phyloP scores from a whole-genome alignment of 2,797 vertebrate species.

The Pangasius krempfi region DNA sequence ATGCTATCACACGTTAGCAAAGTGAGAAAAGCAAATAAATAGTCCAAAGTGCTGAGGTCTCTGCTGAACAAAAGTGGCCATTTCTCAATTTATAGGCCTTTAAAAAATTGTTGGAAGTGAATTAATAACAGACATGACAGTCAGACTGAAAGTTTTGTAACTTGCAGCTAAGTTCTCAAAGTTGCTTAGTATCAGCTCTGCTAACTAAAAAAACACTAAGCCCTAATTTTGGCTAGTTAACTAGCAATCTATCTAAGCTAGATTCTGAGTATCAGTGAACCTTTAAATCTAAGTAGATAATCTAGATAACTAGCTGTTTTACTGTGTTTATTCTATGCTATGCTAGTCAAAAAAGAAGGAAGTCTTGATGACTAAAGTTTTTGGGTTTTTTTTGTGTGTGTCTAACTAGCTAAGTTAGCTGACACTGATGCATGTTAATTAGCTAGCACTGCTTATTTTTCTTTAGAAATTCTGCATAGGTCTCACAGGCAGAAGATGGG shows the following conservation, averaged over 20 bases:
- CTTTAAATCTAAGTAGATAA: not conserved
- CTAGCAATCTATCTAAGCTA: not conserved
- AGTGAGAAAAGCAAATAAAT: not conserved
- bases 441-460: not conserved
- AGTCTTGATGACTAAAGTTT: too few species aligned
- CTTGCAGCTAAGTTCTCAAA: not conserved
- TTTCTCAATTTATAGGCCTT: not conserved
- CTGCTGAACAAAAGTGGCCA: not conserved
- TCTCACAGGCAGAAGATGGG: not conserved
- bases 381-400: not conserved
- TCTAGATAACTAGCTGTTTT: not conserved
- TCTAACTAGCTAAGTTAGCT: not conserved
- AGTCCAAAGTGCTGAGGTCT: slow-evolving; percentile 18
- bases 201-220: not conserved
- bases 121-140: not conserved
- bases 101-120: not conserved
- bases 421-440: not conserved
- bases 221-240: not conserved
- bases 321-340: not conserved
- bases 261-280: not conserved
- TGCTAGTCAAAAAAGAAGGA: not conserved
- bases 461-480: not conserved
- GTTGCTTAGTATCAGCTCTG: not conserved
- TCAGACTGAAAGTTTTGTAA: not conserved
- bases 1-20: slow-evolving; percentile 13